A percentile compares a stretch with the other conserved stretches of the same genome.
Conservation (phyloP, 2,888 invertebrate species). For the Netelia fuscicornis region DNA sequence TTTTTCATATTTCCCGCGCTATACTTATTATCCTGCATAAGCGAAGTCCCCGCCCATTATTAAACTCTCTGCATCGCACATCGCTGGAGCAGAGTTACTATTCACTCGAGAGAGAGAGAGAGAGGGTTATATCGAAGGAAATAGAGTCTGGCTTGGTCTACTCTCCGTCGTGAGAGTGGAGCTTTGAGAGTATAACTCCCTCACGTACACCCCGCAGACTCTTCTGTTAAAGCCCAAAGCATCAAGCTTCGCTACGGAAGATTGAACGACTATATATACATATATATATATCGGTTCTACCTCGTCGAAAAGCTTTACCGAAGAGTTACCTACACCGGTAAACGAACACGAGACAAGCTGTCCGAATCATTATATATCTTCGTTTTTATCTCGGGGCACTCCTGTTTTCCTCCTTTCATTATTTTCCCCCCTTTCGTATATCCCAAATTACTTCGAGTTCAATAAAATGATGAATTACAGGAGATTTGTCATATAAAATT, state of each 20-base stretch:
- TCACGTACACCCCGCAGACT: neutral
- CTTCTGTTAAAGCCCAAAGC: neutral
- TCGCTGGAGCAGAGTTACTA: neutral
- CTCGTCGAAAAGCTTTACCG: constrained; percentile 25
- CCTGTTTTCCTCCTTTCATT: neutral
- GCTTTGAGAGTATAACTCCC: neutral
- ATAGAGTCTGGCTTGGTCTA: neutral
- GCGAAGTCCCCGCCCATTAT: neutral
- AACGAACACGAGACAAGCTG: constrained; percentile 41
- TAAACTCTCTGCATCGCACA: neutral
- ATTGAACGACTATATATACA: constrained; percentile 23
- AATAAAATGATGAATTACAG: neutral
- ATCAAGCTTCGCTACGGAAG: constrained; percentile 13
- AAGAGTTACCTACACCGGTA: constrained; percentile 31
- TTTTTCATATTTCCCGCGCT: neutral
- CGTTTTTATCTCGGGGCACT: neutral
- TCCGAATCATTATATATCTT: constrained; percentile 8
- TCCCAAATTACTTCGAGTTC: neutral
- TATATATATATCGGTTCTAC: constrained; percentile 22
- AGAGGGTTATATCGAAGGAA: too few relatives aligned
- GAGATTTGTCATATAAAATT: constrained; percentile 20
- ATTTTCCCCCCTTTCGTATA: neutral
- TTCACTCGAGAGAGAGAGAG: neutral
- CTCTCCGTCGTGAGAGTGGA: constrained; percentile 1
- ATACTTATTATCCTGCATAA: constrained; percentile 4